These are phyloP conservation scores for Tethea ocularis DNA, from an alignment of 2,888 invertebrate species.

Conservation along the genomic window DNA sequence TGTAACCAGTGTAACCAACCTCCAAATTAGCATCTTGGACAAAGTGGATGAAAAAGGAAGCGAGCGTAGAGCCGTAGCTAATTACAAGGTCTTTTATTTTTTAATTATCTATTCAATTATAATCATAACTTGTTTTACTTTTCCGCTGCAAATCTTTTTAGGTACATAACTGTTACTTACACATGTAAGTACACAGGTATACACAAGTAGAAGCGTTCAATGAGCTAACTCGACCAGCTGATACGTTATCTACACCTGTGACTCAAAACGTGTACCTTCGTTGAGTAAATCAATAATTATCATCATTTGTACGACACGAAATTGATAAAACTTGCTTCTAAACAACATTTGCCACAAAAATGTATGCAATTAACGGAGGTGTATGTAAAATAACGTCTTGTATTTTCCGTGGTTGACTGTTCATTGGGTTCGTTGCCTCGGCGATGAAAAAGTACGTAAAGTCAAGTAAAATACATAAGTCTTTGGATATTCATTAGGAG, in stretches of 20 bases:
- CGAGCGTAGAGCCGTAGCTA: not conserved
- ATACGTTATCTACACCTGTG: slow-evolving; percentile 5
- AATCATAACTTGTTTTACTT: too few species aligned
- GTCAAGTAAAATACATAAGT: too few species aligned
- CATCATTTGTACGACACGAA: not conserved
- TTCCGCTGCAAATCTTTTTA: not conserved
- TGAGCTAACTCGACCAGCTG: not conserved
- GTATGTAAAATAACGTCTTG: not conserved
- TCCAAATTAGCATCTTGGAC: not conserved
- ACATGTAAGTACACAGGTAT: not conserved
- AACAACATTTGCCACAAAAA: not conserved
- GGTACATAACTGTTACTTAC: not conserved
- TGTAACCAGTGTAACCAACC: not conserved
- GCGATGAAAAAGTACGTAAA: not conserved
- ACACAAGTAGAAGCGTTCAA: not conserved
- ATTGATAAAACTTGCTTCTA: too few species aligned
- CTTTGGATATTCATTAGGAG: too few species aligned
- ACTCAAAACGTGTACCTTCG: not conserved
- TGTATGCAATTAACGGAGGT: not conserved
- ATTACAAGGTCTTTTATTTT: not conserved
- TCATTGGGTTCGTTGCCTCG: not conserved
- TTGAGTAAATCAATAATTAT: not conserved
- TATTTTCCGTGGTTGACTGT: not conserved
- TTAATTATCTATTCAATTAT: not conserved
- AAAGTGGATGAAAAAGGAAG: not conserved